These are phyloP conservation scores for Heliothis virescens DNA, from an alignment of 1,140 invertebrate species.

Conservation along the genomic window DNA sequence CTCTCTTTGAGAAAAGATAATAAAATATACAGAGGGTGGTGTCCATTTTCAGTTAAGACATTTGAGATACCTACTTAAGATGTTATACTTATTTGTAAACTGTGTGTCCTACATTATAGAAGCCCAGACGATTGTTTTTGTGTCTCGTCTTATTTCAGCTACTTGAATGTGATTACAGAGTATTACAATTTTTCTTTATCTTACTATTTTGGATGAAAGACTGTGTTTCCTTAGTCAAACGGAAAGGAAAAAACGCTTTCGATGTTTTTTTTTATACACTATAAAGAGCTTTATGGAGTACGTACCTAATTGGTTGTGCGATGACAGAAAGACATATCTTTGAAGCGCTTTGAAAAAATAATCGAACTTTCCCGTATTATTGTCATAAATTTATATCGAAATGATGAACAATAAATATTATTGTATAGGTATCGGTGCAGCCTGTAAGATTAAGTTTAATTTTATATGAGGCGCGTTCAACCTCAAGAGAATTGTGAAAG, in stretches of 20 bases:
- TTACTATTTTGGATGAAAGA: slow-evolving; percentile 8
- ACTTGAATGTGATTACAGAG: slow-evolving; percentile 14
- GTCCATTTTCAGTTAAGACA: slow-evolving; percentile 27
- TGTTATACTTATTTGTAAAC: background rate
- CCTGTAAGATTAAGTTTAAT: slow-evolving; percentile 29
- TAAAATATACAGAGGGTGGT: slow-evolving; percentile 15
- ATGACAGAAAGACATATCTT: background rate
- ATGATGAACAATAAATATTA: background rate
- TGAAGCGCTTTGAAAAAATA: background rate
- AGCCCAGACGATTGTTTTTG: background rate
- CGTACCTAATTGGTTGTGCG: background rate
- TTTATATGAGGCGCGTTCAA: slow-evolving; percentile 11
- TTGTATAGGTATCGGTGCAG: background rate
- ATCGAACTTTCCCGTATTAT: too few relatives aligned
- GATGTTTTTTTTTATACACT: too few relatives aligned
- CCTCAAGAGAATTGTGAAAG: slow-evolving; percentile 9
- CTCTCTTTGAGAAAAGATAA: slow-evolving; percentile 14
- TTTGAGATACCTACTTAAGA: background rate
- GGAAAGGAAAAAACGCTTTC: slow-evolving; percentile 28
- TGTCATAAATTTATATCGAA: too few relatives aligned
- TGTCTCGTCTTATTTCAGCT: background rate
- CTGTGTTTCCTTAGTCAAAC: slow-evolving; percentile 18
- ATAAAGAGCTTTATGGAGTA: background rate
- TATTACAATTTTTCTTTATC: slow-evolving; percentile 31
- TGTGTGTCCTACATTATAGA: background rate